A percentile compares a stretch with the other conserved stretches of the same genome.
These are phyloP conservation scores for Oreochromis tanganicae DNA, from an alignment of 2,113 vertebrate genomes.

Conservation along the genomic window DNA sequence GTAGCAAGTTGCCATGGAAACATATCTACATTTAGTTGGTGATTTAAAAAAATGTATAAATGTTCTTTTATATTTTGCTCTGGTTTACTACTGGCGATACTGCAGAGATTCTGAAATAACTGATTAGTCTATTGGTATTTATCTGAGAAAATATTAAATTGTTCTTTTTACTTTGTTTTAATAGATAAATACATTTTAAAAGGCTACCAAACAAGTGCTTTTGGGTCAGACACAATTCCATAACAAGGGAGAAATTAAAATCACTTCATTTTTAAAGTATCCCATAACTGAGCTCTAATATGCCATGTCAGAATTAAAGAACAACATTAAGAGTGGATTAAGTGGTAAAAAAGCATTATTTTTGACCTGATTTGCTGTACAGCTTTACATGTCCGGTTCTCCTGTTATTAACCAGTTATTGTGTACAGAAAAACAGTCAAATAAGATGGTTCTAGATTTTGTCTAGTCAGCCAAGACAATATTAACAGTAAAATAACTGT, in stretches of 20 bases:
- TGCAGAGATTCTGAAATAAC: neutral
- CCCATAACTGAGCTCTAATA: accelerated
- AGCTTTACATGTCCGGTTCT: neutral
- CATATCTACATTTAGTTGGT: neutral
- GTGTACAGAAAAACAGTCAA: neutral
- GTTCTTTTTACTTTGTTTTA: neutral
- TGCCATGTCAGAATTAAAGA: neutral
- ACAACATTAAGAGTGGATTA: neutral
- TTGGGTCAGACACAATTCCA: neutral
- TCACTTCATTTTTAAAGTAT: neutral
- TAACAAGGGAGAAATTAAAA: neutral
- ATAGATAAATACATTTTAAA: neutral
- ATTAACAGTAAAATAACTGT: neutral
- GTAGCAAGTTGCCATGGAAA: neutral
- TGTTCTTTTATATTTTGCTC: accelerated
- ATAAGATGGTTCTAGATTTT: neutral
- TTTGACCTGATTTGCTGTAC: neutral
- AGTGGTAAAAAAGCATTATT: accelerated
- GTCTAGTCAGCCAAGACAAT: neutral
- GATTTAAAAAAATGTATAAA: neutral
- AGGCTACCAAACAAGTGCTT: neutral
- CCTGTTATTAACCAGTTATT: neutral
- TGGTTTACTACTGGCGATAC: neutral
- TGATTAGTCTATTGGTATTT: neutral
- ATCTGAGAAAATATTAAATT: neutral